Evolutionary conservation across 2,797 vertebrate genomes (phyloP).

Genomic region (Phrynocephalus guinanensis): DNA sequence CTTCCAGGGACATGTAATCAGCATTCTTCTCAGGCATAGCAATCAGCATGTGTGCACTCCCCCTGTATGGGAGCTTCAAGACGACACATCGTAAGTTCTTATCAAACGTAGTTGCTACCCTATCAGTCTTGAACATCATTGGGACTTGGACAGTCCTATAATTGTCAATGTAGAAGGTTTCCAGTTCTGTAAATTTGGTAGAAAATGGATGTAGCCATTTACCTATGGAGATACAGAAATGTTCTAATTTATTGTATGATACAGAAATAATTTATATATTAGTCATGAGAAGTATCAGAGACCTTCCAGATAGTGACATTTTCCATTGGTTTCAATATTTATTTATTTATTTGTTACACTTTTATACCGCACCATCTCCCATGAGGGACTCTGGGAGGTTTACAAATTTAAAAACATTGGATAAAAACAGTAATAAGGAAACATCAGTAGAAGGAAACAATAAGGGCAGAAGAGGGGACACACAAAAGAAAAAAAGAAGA

Average conservation of each 20-base stretch:
- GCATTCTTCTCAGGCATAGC: conserved; percentile 81
- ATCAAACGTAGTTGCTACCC: conserved; percentile 82
- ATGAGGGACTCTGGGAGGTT: no score
- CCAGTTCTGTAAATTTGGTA: conserved; percentile 73
- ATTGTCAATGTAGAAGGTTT: conserved; percentile 87
- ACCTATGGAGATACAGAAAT: conserved; percentile 76
- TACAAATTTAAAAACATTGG: no score
- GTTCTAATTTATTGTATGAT: neutral
- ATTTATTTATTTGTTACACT: no score
- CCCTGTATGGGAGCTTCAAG: conserved; percentile 86
- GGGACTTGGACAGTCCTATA: conserved; percentile 86
- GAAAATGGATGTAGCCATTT: conserved; percentile 87
- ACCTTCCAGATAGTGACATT: neutral
- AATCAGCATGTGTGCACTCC: conserved; percentile 88
- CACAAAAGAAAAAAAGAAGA: no score
- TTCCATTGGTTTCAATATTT: neutral
- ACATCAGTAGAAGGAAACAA: no score
- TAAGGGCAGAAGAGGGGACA: no score
- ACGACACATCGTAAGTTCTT: conserved; percentile 78
- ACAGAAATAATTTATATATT: neutral
- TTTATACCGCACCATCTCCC: no score
- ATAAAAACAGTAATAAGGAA: no score
- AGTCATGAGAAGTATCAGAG: neutral
- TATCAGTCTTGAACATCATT: conserved; percentile 86
- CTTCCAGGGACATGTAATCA: conserved; percentile 88